Conservation (phyloP, 2,888 invertebrate genomes). For the Ischnus inquisitorius region DNA sequence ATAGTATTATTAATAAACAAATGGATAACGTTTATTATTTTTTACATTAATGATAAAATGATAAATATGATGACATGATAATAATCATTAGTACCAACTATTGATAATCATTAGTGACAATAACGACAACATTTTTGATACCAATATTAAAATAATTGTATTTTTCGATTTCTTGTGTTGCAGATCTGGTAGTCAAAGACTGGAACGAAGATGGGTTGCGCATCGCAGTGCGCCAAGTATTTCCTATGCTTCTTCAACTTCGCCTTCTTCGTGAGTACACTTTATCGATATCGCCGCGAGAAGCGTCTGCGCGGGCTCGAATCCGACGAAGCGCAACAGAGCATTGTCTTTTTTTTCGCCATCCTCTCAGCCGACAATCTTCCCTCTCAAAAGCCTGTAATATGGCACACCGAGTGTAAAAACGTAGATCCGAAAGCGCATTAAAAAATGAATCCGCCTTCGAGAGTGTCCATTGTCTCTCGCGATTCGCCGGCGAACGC, state of each 20-base stretch:
- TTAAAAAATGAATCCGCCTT: slow-evolving; percentile 31
- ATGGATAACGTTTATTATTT: too few species aligned
- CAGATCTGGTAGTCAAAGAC: slow-evolving; percentile 71
- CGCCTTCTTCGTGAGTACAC: slow-evolving; percentile 90
- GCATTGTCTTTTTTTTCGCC: slow-evolving; percentile 29
- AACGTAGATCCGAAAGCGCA: not conserved
- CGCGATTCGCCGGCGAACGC: slow-evolving; percentile 4
- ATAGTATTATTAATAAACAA: too few species aligned
- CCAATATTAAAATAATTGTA: not conserved
- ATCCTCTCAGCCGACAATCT: not conserved
- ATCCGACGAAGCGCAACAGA: slow-evolving; percentile 35
- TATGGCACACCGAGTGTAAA: not conserved
- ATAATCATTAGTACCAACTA: too few species aligned
- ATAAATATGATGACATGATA: too few species aligned
- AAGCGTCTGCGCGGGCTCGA: slow-evolving; percentile 29
- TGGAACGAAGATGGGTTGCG: slow-evolving; percentile 86
- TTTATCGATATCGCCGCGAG: slow-evolving; percentile 39
- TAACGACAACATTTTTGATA: too few species aligned
- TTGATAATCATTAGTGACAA: too few species aligned
- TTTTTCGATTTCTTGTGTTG: slow-evolving; percentile 64
- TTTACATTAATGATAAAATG: too few species aligned
- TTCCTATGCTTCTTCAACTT: slow-evolving; percentile 91
- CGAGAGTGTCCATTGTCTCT: slow-evolving; percentile 37
- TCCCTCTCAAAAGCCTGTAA: not conserved
- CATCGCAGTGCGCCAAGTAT: slow-evolving; percentile 90